These are phyloP conservation scores for Phaethon lepturus DNA, from an alignment of 2,113 vertebrate genomes.

Conservation along the genomic window DNA sequence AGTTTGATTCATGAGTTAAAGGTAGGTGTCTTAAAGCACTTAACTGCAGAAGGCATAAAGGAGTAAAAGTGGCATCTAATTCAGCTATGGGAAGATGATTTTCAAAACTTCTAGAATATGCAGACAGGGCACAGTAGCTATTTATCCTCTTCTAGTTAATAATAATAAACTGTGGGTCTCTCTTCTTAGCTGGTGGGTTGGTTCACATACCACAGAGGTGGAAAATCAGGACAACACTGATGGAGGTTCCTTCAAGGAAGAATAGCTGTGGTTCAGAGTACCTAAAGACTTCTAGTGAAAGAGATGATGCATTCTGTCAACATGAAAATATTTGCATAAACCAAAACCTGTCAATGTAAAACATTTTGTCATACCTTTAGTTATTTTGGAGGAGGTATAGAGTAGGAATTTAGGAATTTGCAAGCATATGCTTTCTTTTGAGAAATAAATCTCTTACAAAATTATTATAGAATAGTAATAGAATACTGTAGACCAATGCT, in stretches of 20 bases:
- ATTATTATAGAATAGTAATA: neutral
- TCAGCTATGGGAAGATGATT: neutral
- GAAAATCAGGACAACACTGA: neutral
- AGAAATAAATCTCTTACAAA: neutral
- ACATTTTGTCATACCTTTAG: neutral
- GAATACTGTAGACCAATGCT: neutral
- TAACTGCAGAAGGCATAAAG: neutral
- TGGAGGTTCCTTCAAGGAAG: neutral
- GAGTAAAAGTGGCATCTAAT: neutral
- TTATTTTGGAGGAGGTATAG: neutral
- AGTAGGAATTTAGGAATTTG: neutral
- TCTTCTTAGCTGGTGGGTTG: neutral
- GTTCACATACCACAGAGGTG: neutral
- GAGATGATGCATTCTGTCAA: neutral
- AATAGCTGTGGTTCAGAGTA: neutral
- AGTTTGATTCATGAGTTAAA: constrained; percentile 82
- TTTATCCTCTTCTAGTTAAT: neutral
- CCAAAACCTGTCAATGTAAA: neutral
- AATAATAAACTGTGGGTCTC: neutral
- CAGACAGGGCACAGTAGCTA: neutral
- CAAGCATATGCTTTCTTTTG: fast-evolving
- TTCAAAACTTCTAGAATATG: neutral
- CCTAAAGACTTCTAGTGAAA: neutral
- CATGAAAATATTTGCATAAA: neutral
- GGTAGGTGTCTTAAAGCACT: constrained; percentile 70